phyloP scores from a whole-genome alignment of 1,140 invertebrate species.

The Neuroterus valhalla region DNA sequence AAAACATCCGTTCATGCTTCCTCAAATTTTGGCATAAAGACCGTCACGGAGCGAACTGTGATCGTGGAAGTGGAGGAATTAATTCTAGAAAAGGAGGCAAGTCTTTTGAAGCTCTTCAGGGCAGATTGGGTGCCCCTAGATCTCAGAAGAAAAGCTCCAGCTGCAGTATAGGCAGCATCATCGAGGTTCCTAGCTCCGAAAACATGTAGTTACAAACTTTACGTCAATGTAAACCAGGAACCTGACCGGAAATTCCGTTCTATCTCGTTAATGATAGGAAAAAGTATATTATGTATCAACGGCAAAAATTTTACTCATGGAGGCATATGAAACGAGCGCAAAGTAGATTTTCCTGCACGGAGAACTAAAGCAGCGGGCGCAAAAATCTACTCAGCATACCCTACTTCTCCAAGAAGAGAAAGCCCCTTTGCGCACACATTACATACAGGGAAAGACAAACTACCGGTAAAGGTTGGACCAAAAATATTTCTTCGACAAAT shows the following conservation, averaged over 20 bases:
- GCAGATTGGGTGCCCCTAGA: slow-evolving; percentile 51
- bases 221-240: slow-evolving; percentile 34
- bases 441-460: no score
- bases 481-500: no score
- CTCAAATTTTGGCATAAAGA: slow-evolving; percentile 66
- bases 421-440: no score
- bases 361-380: no score
- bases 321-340: no score
- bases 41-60: slow-evolving; percentile 43
- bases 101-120: slow-evolving; percentile 57
- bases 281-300: slow-evolving; percentile 28
- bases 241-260: no score
- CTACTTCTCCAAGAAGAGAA: no score
- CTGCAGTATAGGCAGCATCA: slow-evolving; percentile 65
- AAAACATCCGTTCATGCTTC: slow-evolving; percentile 82
- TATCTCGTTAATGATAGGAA: no score
- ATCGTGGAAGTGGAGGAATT: slow-evolving; percentile 46
- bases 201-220: slow-evolving; percentile 53
- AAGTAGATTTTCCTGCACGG: no score
- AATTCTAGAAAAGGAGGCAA: slow-evolving; percentile 52
- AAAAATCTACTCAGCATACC: no score
- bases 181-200: slow-evolving; percentile 63
- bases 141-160: slow-evolving; percentile 62
- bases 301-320: no score
- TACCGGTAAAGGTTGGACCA: no score